Evolutionary conservation across 2,888 invertebrate species (phyloP), one percentile per base, ranked within the genome.

Genomic region (Cataglyphis altisquamis): DNA sequence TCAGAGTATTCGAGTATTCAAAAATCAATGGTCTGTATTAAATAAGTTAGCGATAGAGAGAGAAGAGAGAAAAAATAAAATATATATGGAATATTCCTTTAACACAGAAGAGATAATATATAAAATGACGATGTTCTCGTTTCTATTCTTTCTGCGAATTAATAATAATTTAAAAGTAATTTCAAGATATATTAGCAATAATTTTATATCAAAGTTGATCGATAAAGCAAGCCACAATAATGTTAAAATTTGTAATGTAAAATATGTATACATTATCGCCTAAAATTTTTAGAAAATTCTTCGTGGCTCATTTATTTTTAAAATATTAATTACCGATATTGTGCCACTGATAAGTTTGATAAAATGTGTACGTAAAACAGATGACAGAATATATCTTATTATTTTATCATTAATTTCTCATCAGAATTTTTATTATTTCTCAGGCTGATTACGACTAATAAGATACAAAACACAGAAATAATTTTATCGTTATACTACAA

Each of bases 171-270:
- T 15, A 41, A 73, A 29, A 41, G 12, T 12, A 41, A 48, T 48
- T 12, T 73, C 25, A 15, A 25, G 8, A 52, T 48, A 0, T 12
- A 25, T 36, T 21, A 10, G 32, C 12, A 36, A 25, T 12, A 25
- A 29, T 67, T 12, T 39, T n/a, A 41, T 29, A 15, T 77, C 18
- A 67, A 36, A 55, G 66, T 77, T 77, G 66, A 64, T 75, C 18
- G 67, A 67, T 25, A 29, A 39, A 52, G 4, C 25, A 8, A 21
- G 2, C 18, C 36, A 21, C n/a, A 29, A 39, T 55, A 10, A 64
- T 18, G 18, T 64, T 29, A 21, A 64, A 48, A 48, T 18, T 10
- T 15, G 63, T 3, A 18, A 29, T 29, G 8, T 32, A n/a, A 62
- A 41, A 73, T 6, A 57, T 60, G 29, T 25, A n/a, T 9, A 15